Conservation (phyloP, 2,888 invertebrate species). For the Cataglyphis albicans region DNA sequence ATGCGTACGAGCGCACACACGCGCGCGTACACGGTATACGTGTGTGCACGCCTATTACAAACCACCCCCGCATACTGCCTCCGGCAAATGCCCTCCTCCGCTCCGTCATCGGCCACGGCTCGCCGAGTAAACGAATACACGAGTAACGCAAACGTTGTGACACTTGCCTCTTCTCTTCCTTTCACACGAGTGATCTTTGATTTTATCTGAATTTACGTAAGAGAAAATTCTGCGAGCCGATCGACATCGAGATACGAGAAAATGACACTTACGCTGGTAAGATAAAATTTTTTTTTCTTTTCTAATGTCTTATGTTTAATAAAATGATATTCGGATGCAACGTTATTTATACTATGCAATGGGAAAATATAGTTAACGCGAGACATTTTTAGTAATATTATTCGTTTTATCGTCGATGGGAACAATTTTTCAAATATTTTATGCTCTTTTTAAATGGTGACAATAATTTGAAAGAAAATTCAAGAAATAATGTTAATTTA, state of each 20-base stretch:
- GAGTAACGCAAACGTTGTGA: conserved; percentile 75
- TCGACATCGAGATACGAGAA: neutral
- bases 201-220: neutral
- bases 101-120: conserved; percentile 8
- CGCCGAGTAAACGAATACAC: conserved; percentile 50
- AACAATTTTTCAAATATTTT: neutral
- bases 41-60: conserved; percentile 72
- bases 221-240: neutral
- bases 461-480: neutral
- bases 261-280: neutral
- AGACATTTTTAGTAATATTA: neutral
- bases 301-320: neutral
- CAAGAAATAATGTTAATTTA: neutral
- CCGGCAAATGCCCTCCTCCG: conserved; percentile 18
- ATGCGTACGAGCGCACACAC: conserved; percentile 62
- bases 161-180: conserved; percentile 22
- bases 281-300: neutral
- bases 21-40: conserved; percentile 41
- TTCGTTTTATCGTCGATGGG: neutral
- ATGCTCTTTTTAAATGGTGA: neutral
- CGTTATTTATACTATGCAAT: neutral
- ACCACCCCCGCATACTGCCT: conserved; percentile 23
- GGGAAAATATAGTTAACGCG: neutral
- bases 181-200: conserved; percentile 16
- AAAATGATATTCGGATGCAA: neutral